phyloP scores from a whole-genome alignment of 2,113 vertebrate genomes.

The Corvus cornix region DNA sequence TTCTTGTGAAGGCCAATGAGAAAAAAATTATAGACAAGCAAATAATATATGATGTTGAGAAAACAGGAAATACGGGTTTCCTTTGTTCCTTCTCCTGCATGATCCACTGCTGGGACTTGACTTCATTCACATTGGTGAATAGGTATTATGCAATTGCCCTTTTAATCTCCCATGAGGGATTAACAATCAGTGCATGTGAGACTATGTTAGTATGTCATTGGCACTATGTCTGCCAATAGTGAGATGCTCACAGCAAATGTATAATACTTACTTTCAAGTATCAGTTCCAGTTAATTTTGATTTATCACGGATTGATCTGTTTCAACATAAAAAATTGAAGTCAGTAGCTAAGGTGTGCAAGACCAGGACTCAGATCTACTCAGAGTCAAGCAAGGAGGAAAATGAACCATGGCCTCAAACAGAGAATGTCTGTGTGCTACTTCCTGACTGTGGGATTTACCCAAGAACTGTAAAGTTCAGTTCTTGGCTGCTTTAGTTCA shows the following conservation, averaged over 20 bases:
- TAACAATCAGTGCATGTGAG: neutral
- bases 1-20: neutral
- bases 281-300: neutral
- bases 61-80: neutral
- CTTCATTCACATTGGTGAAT: neutral
- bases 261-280: neutral
- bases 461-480: neutral
- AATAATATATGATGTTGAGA: neutral
- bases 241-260: neutral
- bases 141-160: neutral
- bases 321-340: neutral
- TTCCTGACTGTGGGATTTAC: neutral
- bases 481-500: neutral
- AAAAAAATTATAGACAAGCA: neutral
- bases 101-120: neutral
- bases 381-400: neutral
- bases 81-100: neutral
- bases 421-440: neutral
- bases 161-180: neutral
- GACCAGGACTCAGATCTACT: neutral
- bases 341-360: neutral
- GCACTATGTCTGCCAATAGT: neutral
- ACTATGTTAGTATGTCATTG: neutral
- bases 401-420: neutral
- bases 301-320: neutral